These are phyloP conservation scores for Diplodus puntazzo DNA, from an alignment of 2,797 vertebrate genomes.

Conservation along the genomic window DNA sequence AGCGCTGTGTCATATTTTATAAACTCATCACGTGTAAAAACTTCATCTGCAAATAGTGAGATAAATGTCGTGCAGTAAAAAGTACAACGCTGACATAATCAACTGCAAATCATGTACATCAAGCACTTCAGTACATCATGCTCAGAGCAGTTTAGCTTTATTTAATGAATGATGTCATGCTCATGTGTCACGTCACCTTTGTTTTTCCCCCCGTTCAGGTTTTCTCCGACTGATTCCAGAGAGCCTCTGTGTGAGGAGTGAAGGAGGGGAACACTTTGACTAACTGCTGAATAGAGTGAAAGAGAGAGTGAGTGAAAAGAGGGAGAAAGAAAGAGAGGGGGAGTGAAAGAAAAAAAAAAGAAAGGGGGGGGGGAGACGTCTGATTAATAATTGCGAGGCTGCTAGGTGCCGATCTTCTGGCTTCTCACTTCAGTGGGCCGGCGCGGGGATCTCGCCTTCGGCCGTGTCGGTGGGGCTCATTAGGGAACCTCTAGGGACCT, in stretches of 20 bases:
- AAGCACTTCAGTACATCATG: neutral
- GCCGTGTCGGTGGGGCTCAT: conserved; percentile 97
- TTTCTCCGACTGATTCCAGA: neutral
- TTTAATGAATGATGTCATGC: neutral
- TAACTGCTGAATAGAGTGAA: conserved; percentile 89
- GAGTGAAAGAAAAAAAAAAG: conserved; percentile 59
- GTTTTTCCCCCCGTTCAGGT: neutral
- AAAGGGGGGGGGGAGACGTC: conserved; percentile 57
- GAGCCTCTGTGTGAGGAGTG: neutral
- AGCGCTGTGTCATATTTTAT: neutral
- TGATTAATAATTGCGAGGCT: conserved; percentile 90
- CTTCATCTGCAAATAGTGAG: neutral
- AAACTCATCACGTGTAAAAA: neutral
- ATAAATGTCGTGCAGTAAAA: neutral
- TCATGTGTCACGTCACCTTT: neutral
- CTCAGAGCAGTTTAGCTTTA: no score
- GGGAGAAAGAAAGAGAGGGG: conserved; percentile 24
- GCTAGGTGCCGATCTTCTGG: conserved; percentile 83
- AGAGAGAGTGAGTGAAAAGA: conserved; percentile 56
- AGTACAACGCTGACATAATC: neutral
- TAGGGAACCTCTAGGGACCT: conserved; percentile 92
- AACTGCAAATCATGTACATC: no score
- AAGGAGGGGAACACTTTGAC: conserved; percentile 76
- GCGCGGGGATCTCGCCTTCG: conserved; percentile 91
- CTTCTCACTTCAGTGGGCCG: conserved; percentile 94